Percentiles rank a stretch among this genome's conserved stretches.
phyloP scores from a whole-genome alignment of 2,888 invertebrate genomes.

The Eristalis pertinax region DNA sequence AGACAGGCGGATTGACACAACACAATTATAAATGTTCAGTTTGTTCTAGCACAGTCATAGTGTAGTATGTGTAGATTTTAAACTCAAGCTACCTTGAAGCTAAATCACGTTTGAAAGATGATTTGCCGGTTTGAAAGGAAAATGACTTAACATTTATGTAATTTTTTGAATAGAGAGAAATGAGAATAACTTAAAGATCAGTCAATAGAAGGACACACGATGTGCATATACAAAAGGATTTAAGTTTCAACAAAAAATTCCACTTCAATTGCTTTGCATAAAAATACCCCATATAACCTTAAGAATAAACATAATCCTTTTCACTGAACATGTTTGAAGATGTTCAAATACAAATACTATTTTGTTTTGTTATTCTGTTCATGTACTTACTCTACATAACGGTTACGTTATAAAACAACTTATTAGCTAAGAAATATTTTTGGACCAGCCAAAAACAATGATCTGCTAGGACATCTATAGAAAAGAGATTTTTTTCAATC shows the following conservation, averaged over 20 bases:
- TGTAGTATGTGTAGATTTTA: too few species aligned
- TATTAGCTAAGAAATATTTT: constrained; percentile 48
- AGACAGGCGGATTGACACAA: too few species aligned
- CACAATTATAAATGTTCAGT: too few species aligned
- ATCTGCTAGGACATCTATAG: constrained; percentile 49
- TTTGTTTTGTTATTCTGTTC: neutral
- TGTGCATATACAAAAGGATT: too few species aligned
- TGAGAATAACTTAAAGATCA: too few species aligned
- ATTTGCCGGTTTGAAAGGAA: too few species aligned
- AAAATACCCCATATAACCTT: neutral
- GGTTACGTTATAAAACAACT: constrained; percentile 45
- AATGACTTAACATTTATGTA: too few species aligned
- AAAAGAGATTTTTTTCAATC: constrained; percentile 28
- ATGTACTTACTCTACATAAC: constrained; percentile 22
- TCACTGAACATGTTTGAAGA: neutral
- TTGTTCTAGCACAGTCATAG: too few species aligned
- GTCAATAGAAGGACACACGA: too few species aligned
- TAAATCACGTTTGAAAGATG: too few species aligned
- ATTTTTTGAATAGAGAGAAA: too few species aligned
- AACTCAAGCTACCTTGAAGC: too few species aligned
- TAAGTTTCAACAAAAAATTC: neutral
- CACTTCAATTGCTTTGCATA: neutral
- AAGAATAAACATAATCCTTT: neutral
- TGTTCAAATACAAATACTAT: constrained; percentile 28
- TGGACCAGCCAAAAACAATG: constrained; percentile 69